Evolutionary conservation across 2,888 invertebrate genomes (phyloP).

Genomic region (Melikaiella ostensackeni): DNA sequence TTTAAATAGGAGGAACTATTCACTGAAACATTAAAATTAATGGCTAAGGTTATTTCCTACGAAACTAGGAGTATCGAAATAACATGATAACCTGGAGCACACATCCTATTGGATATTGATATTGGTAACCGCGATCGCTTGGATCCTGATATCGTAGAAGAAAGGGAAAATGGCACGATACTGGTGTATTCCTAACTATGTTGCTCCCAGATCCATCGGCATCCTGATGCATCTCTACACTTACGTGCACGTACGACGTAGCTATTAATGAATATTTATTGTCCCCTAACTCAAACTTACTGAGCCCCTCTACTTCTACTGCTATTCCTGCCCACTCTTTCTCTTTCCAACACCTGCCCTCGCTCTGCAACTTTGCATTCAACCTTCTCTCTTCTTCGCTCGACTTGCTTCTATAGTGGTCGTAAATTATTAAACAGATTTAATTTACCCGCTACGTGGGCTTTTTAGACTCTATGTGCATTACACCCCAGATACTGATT

Average conservation of each 20-base stretch:
- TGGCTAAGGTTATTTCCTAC: neutral
- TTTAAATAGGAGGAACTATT: neutral
- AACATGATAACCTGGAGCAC: constrained; percentile 53
- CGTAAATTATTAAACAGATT: constrained; percentile 70
- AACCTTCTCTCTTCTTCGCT: constrained; percentile 28
- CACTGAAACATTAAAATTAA: neutral
- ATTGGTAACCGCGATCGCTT: constrained; percentile 61
- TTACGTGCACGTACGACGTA: constrained; percentile 55
- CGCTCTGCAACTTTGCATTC: constrained; percentile 22
- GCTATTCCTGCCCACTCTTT: constrained; percentile 34
- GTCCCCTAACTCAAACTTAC: constrained; percentile 70
- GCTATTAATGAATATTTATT: constrained; percentile 74
- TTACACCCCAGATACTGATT: neutral
- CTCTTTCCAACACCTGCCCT: constrained; percentile 45
- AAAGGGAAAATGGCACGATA: constrained; percentile 47
- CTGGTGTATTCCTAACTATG: constrained; percentile 43
- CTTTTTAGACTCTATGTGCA: constrained; percentile 40
- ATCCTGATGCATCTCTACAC: constrained; percentile 46
- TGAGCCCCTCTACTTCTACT: constrained; percentile 54
- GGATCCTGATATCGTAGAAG: constrained; percentile 47
- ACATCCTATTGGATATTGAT: constrained; percentile 61
- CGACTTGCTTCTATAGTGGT: constrained; percentile 48
- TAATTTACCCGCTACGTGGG: constrained; percentile 61
- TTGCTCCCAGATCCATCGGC: constrained; percentile 37
- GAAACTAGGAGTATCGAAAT: constrained; percentile 45